Conservation (phyloP, 2,113 vertebrate genomes). For the Phocoena phocoena region DNA sequence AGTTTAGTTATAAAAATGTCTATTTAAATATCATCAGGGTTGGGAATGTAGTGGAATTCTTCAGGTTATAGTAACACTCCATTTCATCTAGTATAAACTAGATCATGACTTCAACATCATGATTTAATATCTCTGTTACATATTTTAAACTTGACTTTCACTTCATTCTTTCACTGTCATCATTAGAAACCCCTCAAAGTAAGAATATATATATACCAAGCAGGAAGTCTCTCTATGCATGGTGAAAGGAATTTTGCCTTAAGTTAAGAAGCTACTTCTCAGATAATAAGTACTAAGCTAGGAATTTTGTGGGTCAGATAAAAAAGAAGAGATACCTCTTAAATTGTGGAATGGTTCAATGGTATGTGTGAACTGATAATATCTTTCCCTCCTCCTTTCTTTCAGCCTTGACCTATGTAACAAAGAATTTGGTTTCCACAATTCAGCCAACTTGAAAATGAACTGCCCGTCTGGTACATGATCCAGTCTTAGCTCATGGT, state of each 20-base stretch:
- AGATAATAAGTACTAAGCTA: conserved; percentile 29
- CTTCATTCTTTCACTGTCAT: not conserved
- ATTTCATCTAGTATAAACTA: not conserved
- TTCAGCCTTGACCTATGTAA: conserved; percentile 5
- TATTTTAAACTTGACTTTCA: conserved; percentile 19
- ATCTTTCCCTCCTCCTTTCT: not conserved
- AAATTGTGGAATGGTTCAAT: not conserved
- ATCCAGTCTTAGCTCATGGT: conserved; percentile 8
- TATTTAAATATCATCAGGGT: not conserved
- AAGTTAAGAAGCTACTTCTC: conserved; percentile 18
- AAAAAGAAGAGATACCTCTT: conserved; percentile 36
- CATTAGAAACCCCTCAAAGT: not conserved
- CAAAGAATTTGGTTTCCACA: conserved; percentile 35
- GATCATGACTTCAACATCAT: not conserved
- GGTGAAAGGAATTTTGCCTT: conserved; percentile 36
- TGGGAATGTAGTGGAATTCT: not conserved
- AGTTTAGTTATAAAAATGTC: not conserved
- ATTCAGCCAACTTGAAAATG: not conserved
- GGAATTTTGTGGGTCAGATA: conserved; percentile 13
- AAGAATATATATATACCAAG: not conserved
- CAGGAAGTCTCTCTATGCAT: not conserved
- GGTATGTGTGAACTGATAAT: not conserved
- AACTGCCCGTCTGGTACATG: not conserved
- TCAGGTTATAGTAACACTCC: not conserved
- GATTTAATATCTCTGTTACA: not conserved